A percentile compares a stretch with the other conserved stretches of the same genome.
Evolutionary conservation across 2,797 vertebrate genomes (phyloP).

Genomic region (Odontamblyopus rebecca): DNA sequence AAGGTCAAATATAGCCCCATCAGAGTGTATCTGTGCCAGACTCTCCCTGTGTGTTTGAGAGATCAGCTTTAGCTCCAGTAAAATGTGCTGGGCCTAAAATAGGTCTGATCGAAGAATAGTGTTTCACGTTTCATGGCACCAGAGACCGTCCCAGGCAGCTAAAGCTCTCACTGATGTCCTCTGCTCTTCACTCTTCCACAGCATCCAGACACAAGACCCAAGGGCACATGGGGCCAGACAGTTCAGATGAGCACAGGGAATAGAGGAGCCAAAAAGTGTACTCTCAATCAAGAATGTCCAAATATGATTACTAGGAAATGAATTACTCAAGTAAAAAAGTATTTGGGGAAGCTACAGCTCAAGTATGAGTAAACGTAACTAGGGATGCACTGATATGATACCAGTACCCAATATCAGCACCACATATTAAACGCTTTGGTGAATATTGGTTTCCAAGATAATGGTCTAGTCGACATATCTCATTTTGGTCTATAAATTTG

Average conservation of each 20-base stretch:
- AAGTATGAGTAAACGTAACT: no score
- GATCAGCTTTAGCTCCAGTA: conserved; percentile 69
- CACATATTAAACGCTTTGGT: no score
- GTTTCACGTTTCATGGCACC: conserved; percentile 71
- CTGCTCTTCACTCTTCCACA: conserved; percentile 42
- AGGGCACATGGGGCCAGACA: conserved; percentile 36
- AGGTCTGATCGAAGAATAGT: conserved; percentile 69
- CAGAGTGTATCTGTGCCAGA: conserved; percentile 43
- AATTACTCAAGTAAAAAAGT: no score
- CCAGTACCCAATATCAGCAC: no score
- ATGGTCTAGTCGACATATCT: no score
- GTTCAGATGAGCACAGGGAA: neutral
- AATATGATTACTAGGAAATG: no score
- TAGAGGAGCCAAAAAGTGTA: no score
- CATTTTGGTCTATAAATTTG: no score
- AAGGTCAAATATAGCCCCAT: conserved; percentile 60
- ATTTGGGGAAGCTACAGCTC: no score
- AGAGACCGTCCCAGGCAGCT: conserved; percentile 53
- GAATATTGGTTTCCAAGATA: no score
- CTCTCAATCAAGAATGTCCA: no score
- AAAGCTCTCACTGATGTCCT: conserved; percentile 57
- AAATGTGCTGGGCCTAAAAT: conserved; percentile 71
- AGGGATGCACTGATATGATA: no score
- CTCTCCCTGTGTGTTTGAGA: conserved; percentile 53
- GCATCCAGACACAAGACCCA: conserved; percentile 37